These are phyloP conservation scores for Actias luna DNA, from an alignment of 2,888 invertebrate genomes.

Conservation along the genomic window DNA sequence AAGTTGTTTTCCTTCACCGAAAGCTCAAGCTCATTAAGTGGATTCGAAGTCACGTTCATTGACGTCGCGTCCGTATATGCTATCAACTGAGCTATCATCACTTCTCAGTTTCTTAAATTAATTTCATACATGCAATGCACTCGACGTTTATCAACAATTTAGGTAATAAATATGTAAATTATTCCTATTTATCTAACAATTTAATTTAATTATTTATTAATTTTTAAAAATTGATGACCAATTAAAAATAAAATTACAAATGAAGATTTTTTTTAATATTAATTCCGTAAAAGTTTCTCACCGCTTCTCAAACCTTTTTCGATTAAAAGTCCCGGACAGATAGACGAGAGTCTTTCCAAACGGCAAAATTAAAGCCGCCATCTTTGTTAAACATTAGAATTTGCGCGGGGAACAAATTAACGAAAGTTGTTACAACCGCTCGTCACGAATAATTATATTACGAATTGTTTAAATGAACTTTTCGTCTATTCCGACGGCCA, in stretches of 20 bases:
- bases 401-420: constrained; percentile 39
- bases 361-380: constrained; percentile 41
- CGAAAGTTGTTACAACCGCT: constrained; percentile 13
- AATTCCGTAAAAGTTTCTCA: background rate
- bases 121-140: too few relatives aligned
- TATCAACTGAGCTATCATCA: too few relatives aligned
- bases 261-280: background rate
- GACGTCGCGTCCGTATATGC: too few relatives aligned
- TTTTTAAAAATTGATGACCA: background rate
- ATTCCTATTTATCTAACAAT: too few relatives aligned
- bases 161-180: too few relatives aligned
- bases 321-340: constrained; percentile 1
- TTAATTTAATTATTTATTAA: background rate
- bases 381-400: constrained; percentile 40
- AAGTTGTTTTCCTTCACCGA: too few relatives aligned
- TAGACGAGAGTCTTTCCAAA: background rate
- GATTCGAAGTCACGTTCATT: too few relatives aligned
- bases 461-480: constrained; percentile 10
- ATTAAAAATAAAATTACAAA: background rate
- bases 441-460: constrained; percentile 11
- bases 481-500: background rate
- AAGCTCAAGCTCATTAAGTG: too few relatives aligned
- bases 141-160: too few relatives aligned
- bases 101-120: too few relatives aligned
- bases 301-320: background rate